Base-by-base conservation (phyloP, 2,113 vertebrate species). In the Melanocharis versteri region DNA sequence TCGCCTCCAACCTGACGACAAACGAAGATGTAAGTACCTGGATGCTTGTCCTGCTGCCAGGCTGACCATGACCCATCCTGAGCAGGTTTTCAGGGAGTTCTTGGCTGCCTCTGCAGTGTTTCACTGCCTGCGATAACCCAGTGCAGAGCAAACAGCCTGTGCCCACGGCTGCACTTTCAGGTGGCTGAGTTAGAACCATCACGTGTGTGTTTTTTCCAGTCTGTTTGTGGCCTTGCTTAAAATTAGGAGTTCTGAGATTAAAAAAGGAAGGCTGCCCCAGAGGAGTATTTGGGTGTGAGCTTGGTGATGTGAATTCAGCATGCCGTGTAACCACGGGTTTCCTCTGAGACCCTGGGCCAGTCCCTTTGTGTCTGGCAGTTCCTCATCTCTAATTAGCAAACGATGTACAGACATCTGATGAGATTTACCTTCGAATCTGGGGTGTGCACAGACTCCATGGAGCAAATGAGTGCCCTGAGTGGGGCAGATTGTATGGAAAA, bases 1-100 rank as follows among this genome's bases (percentile, higher is more conserved):
- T 99, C 24, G 99, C 99, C 97, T 99, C 99, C 94, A 99, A 99
- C 97, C 98, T 99, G 97, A 99, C 99, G 22, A 99, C 99, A 1
- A 99, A 99, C 3, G 99, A 99, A 98, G 99, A 99, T 7, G 99
- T 99, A 94, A 99, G 99, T 99, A 90, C 71, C 47, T n/a, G 57
- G 28, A 1, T 7, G 1, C 21, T 31, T 33, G 42, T 90, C 27
- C 60, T 65, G 19, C 73, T 47, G 68, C 47, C 13, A 72, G 80
- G 61, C 72, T 28, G 33, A 33, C 58, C 76, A 10, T 1, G 9
- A 4, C 26, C 50, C 61, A 39, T 19, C 68, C 65, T 24, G 11
- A 39, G 88, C 61, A 83, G 28, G 24, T 11, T 69, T 35, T 30
- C n/a, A 14, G 60, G 82, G 60, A 2, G 0, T 16, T 39, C 64